Conservation (phyloP, 2,888 invertebrate species). For the Acanthoscelides obtectus region DNA sequence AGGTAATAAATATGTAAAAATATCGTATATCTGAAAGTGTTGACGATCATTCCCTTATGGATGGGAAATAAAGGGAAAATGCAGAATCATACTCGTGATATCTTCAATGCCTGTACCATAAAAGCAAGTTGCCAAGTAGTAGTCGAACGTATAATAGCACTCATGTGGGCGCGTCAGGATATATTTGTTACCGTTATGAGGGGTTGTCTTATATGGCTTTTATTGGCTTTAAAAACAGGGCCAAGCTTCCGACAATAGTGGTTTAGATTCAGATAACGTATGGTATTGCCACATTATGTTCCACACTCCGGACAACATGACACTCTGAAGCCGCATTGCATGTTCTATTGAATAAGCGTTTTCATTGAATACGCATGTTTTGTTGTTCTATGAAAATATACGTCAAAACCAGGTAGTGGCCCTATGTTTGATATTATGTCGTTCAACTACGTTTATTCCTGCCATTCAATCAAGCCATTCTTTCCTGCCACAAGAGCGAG, state of each 20-base stretch:
- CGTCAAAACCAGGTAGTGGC: too few species aligned
- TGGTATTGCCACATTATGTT: background rate
- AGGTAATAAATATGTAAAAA: too few species aligned
- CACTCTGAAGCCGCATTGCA: background rate
- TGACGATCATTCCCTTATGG: too few species aligned
- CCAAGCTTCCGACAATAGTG: background rate
- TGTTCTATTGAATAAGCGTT: background rate
- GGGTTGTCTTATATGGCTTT: background rate
- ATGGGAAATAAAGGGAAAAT: too few species aligned
- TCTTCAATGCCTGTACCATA: background rate
- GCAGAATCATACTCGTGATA: background rate
- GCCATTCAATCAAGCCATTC: too few species aligned
- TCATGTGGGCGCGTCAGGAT: background rate
- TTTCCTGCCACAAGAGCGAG: too few species aligned
- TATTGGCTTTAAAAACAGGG: background rate
- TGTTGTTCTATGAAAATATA: too few species aligned
- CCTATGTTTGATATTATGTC: too few species aligned
- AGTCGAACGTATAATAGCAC: background rate
- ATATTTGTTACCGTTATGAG: background rate
- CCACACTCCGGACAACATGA: background rate
- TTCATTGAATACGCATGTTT: too few species aligned
- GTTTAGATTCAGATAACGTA: background rate
- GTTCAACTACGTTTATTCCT: too few species aligned
- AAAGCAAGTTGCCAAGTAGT: background rate
- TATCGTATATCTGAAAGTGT: too few species aligned